A percentile compares a stretch with the other conserved stretches of the same genome.
Evolutionary conservation across 2,888 invertebrate genomes (phyloP).

Genomic region (Pyrgus malvae): DNA sequence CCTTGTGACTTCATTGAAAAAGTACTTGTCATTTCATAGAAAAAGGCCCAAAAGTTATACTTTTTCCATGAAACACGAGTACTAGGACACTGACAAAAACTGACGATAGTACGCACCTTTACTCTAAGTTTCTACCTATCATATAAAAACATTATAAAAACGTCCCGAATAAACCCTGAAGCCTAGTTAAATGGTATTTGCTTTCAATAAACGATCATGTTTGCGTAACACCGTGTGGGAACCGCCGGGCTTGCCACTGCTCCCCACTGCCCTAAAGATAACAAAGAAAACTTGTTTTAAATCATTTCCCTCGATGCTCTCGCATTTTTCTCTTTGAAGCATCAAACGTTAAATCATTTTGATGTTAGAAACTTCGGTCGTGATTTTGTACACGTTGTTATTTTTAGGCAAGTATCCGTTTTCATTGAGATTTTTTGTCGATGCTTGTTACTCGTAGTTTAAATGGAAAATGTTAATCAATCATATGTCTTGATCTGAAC

Average conservation of each 20-base stretch:
- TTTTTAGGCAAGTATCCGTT: neutral
- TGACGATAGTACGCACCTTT: no score
- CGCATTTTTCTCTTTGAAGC: constrained; percentile 8
- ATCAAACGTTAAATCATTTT: constrained; percentile 2
- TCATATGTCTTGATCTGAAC: no score
- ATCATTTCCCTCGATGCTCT: constrained; percentile 8
- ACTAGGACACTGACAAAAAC: no score
- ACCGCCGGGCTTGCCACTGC: constrained; percentile 28
- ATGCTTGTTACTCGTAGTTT: no score
- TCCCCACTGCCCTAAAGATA: constrained; percentile 13
- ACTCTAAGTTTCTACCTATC: no score
- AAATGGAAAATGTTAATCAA: no score
- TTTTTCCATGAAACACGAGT: no score
- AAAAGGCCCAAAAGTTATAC: no score
- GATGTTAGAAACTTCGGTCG: neutral
- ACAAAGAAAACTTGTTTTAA: constrained; percentile 20
- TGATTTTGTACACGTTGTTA: neutral
- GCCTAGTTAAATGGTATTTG: constrained; percentile 67
- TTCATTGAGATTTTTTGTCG: no score
- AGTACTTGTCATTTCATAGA: no score
- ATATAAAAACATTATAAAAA: no score
- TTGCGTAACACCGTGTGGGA: constrained; percentile 44
- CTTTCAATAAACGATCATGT: constrained; percentile 65
- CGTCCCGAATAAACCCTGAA: constrained; percentile 20
- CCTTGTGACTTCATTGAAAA: no score